Evolutionary conservation across 2,888 invertebrate genomes (phyloP), one percentile per base, ranked within the genome.

Genomic region (Oscheius sp.): DNA sequence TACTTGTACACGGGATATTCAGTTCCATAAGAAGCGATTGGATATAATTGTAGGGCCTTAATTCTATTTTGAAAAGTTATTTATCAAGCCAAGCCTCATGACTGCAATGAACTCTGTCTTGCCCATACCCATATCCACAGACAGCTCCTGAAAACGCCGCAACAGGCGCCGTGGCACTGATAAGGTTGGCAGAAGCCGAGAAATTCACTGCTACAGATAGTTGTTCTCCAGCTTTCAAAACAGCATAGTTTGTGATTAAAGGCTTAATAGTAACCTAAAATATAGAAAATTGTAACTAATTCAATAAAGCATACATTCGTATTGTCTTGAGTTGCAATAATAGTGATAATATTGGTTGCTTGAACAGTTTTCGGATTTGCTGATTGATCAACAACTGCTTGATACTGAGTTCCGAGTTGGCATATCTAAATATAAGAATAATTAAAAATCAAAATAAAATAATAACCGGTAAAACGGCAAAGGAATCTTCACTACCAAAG

Each of bases 131-230:
- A 31, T 39, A 70, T 10, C 70, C 70, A 52, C 70, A 70, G 27
- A 70, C 66, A 29, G 65, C 66, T 39, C 66, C 70, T 25, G 61
- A 39, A 10, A 66, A 31, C 3, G 58, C 70, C 25, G 70, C 70
- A 3, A 69, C 55, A 1, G 69, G 69, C 2, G 33, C 42, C 23
- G n/a, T 23, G 10, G 63, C 53, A 4, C 12, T 27, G 29, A 69
- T 46, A 25, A 25, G 8, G 3, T 29, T 29, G 8, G 42, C 6
- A 23, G 34, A 37, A 10, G 31, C n/a, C 3, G 17, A 37, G 15
- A 31, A 52, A 20, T 33, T 23, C 20, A 45, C 33, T 2, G 69
- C 64, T 5, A 69, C 23, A 3, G 69, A 66, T 10, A 69, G 37
- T 64, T 64, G 23, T 29, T 66, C 17, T 12, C 66, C 66, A 33